Evolutionary conservation across 2,113 vertebrate species (phyloP).

Genomic region (Ginglymostoma cirratum): DNA sequence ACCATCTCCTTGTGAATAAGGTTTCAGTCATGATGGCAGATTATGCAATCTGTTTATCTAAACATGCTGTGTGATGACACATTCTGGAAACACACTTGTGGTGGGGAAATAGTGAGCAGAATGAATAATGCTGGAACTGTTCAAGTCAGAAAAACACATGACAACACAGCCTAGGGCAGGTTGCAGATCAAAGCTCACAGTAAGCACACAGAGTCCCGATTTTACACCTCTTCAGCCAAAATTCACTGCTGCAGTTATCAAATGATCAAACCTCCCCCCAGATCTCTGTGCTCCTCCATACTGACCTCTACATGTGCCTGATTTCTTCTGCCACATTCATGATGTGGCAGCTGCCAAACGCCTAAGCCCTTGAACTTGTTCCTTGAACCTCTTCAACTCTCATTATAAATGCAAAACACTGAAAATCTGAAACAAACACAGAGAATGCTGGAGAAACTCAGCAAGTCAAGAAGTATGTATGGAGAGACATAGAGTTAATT

Average conservation of each 20-base stretch:
- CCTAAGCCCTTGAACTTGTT: not conserved
- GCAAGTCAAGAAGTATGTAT: no score
- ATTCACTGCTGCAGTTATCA: not conserved
- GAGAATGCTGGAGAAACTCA: no score
- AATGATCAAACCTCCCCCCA: not conserved
- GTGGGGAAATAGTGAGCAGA: not conserved
- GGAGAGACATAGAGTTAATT: no score
- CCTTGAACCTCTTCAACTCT: not conserved
- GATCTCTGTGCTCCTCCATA: not conserved
- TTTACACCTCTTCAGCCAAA: not conserved
- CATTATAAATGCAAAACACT: not conserved
- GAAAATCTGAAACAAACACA: no score
- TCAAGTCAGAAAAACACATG: not conserved
- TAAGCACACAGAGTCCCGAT: not conserved
- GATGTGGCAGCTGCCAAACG: not conserved
- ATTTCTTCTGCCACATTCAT: not conserved
- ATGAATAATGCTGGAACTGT: not conserved
- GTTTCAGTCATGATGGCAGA: not conserved
- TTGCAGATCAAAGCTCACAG: not conserved
- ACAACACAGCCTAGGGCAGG: not conserved
- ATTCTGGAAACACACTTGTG: not conserved
- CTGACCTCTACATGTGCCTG: not conserved
- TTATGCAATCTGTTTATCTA: constrained; percentile 28
- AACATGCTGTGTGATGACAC: not conserved
- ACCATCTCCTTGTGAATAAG: not conserved